Evolutionary conservation across 2,113 vertebrate species (phyloP), one percentile per base, ranked within the genome.

Genomic region (Brachionichthys hirsutus): DNA sequence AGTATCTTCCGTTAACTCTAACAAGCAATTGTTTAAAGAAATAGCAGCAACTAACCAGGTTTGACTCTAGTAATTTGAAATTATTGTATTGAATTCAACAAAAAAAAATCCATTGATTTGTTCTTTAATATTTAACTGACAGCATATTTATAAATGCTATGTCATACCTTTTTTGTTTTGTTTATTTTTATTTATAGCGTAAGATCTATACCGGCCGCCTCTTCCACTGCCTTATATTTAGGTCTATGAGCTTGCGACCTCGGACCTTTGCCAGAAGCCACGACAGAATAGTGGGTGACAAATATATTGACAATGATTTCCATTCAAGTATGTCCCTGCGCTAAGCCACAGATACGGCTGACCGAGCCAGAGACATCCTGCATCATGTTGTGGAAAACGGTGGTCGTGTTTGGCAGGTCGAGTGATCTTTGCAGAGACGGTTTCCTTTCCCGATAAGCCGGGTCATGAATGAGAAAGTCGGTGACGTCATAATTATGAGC

Each of bases 251-350:
- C 75, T 63, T 68, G 71, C 58, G 65, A 75, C 74, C 80, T 81
- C 85, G 81, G 81, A 78, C 65, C 36, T n/a, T 46, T 54, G 84
- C 89, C 88, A 87, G 55, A 72, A 78, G 60, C 61, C 65, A 54
- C 75, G 60, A 77, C 74, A 85, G 81, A 88, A 89, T 88, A 88
- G 87, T 74, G 78, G 62, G 79, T 89, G 90, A 91, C 75, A 87
- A 89, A 89, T 75, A 82, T 77, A 86, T 86, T 65, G 74, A 89
- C 88, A 89, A 89, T 90, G 81, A 80, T 65, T 76, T 67, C 73
- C 84, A 84, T 84, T 87, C 77, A 73, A 80, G 75, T 78, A 65
- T 73, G 75, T 74, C 75, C 73, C 67, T 72, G 57, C 45, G 55
- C 75, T 73, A 78, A 82, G 78, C 73, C 78, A 16, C 61, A 73